Evolutionary conservation across 2,888 invertebrate species (phyloP), one percentile per base, ranked within the genome.

Genomic region (Limnephilus auricula): DNA sequence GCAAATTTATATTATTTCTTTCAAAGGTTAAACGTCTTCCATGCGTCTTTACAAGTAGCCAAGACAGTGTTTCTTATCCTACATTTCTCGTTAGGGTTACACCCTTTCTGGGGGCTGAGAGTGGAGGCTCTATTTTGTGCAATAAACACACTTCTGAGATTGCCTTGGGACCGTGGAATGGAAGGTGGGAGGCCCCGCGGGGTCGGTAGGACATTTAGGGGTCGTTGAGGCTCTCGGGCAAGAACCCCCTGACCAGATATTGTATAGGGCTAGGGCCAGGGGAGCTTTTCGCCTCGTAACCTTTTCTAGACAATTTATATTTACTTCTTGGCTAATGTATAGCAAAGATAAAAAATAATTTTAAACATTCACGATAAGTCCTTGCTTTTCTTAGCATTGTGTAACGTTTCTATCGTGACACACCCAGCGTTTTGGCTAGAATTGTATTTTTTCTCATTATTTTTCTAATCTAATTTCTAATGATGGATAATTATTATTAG

Each of bases 111-210:
- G 32, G 34, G 34, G 82, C 25, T 34, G 82, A 65, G 65, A n/a
- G 65, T 65, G 65, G 65, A 65, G 65, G 65, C 65, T 65, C 65
- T 25, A n/a, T 65, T 65, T 82, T 82, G 34, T 32, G 82, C 34
- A 82, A 82, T 82, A 82, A 82, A 82, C 82, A 34, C 82, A 82
- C 82, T 82, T 82, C 82, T 82, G 82, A 82, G 82, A 82, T 82
- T 82, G 82, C 82, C 34, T 37, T 18, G 34, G 31, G 34, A 25
- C 34, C 82, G 15, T 4, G 80, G 4, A 25, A 3, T 30, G 31
- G 82, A 6, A 13, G n/a, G n/a, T n/a, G 31, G 15, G 31, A 2
- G 82, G 82, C 34, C 18, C 82, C 34, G 82, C 34, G 32, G 32
- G 82, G 82, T 32, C 82, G 34, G 18, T n/a, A 37, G 82, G 82